Percentiles rank a stretch among this genome's conserved stretches.
These are phyloP conservation scores for Graphium colonna DNA, from an alignment of 2,888 invertebrate species.

Conservation along the genomic window DNA sequence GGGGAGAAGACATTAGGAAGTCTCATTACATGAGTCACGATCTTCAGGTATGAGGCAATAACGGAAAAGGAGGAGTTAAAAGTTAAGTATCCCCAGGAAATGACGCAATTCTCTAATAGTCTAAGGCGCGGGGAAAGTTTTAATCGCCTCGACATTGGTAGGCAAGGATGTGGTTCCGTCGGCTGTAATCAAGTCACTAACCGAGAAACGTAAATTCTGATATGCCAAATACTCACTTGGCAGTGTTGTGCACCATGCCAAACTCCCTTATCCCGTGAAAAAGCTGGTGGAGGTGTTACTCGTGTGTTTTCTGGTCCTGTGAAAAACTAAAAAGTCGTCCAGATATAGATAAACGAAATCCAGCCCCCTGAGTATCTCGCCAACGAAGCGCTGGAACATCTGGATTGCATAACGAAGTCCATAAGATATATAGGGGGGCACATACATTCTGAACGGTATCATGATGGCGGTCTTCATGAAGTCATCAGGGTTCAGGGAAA, in stretches of 20 bases:
- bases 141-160: too few relatives aligned
- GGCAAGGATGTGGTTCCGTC: not conserved
- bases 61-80: too few relatives aligned
- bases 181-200: not conserved
- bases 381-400: not conserved
- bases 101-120: conserved; percentile 31
- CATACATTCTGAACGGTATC: conserved; percentile 34
- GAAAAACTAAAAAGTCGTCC: not conserved
- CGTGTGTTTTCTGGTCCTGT: not conserved
- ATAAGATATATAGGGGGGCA: not conserved
- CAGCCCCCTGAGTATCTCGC: not conserved
- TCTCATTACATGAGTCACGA: too few relatives aligned
- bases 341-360: not conserved
- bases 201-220: not conserved
- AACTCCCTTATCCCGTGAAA: not conserved
- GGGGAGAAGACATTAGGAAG: too few relatives aligned
- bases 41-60: too few relatives aligned
- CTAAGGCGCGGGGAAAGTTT: too few relatives aligned
- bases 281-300: not conserved
- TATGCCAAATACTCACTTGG: not conserved
- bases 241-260: not conserved
- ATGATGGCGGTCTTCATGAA: conserved; percentile 33
- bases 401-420: not conserved
- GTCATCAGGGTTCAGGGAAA: not conserved
- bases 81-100: conserved; percentile 28